Conservation (phyloP, 2,888 invertebrate species). For the Quadroppia sp. region DNA sequence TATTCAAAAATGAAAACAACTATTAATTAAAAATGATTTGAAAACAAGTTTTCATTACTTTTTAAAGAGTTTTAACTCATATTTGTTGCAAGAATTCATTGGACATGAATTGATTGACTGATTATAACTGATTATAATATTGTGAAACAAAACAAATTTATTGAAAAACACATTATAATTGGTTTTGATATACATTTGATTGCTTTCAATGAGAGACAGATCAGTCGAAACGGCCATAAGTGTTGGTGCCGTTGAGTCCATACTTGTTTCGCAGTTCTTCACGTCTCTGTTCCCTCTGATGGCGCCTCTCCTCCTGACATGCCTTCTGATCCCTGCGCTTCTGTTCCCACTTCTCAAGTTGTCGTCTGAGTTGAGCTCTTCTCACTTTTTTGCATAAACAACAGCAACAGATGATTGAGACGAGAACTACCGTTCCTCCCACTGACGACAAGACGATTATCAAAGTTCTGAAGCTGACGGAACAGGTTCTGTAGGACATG, state of each 20-base stretch:
- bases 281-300: neutral
- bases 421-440: slow-evolving; percentile 22
- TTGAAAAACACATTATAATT: no score
- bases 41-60: no score
- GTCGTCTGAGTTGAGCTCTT: slow-evolving; percentile 17
- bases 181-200: no score
- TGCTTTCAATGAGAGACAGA: no score
- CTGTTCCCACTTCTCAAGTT: slow-evolving; percentile 13
- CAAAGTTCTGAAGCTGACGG: slow-evolving; percentile 19
- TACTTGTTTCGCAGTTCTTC: slow-evolving; percentile 2
- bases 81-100: no score
- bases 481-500: slow-evolving; percentile 30
- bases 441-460: slow-evolving; percentile 33
- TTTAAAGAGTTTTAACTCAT: no score
- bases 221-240: slow-evolving; percentile 9
- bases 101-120: no score
- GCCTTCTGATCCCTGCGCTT: slow-evolving; percentile 3
- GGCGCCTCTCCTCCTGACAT: neutral
- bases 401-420: slow-evolving; percentile 25
- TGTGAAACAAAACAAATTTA: no score
- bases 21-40: no score
- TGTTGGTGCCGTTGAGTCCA: neutral
- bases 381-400: slow-evolving; percentile 19
- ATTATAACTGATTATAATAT: no score
- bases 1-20: no score